Evolutionary conservation across 2,797 vertebrate species (phyloP).

Genomic region (Acrocephalus scirpaceus): DNA sequence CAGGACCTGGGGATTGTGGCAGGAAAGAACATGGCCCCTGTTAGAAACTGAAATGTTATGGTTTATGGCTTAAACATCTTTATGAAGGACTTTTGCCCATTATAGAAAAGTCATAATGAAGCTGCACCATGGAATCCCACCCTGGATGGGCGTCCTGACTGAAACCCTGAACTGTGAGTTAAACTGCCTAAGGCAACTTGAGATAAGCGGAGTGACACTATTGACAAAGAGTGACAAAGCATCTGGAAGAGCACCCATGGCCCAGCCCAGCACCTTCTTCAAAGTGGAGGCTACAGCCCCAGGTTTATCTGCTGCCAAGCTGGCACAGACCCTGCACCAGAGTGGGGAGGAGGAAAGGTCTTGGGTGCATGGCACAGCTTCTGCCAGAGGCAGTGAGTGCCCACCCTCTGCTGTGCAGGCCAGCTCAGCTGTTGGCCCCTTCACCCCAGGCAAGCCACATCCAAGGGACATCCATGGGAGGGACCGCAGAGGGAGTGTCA

Average conservation of each 20-base stretch:
- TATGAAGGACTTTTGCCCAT: background rate
- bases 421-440: background rate
- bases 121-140: background rate
- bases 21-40: background rate
- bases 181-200: background rate
- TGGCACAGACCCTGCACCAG: background rate
- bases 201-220: background rate
- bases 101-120: background rate
- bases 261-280: background rate
- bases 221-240: background rate
- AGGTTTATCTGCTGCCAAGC: background rate
- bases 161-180: background rate
- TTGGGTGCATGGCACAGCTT: background rate
- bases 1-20: background rate
- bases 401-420: background rate
- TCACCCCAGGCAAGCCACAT: background rate
- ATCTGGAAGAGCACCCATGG: background rate
- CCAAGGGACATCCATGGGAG: background rate
- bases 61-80: background rate
- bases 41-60: background rate
- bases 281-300: background rate
- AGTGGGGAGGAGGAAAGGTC: background rate
- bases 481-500: background rate
- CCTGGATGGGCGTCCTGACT: background rate
- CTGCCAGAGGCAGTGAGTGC: background rate